Conservation (phyloP, 2,113 vertebrate species). For the human (Homo sapiens) region GRCh38 chr15:29133001-29133500, state of each 20-base stretch:
- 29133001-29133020: not conserved
- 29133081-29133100: not conserved
- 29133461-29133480: fast-evolving
- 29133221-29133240: no score
- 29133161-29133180: no score
- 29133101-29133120: not conserved
- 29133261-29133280: not conserved
- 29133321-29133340: not conserved
- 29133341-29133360: no score
- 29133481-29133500: fast-evolving
- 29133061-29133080: not conserved
- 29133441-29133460: not conserved
- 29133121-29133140: not conserved
- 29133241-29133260: not conserved
- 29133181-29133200: not conserved
- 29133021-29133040: not conserved
- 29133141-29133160: not conserved
- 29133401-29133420: not conserved
- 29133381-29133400: not conserved
- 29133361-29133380: not conserved
- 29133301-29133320: not conserved
- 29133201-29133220: not conserved
- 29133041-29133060: not conserved
- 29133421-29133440: not conserved
- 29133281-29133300: not conserved